Evolutionary conservation across 2,113 vertebrate genomes (phyloP).

Genomic region (Cynopterus brachyotis): DNA sequence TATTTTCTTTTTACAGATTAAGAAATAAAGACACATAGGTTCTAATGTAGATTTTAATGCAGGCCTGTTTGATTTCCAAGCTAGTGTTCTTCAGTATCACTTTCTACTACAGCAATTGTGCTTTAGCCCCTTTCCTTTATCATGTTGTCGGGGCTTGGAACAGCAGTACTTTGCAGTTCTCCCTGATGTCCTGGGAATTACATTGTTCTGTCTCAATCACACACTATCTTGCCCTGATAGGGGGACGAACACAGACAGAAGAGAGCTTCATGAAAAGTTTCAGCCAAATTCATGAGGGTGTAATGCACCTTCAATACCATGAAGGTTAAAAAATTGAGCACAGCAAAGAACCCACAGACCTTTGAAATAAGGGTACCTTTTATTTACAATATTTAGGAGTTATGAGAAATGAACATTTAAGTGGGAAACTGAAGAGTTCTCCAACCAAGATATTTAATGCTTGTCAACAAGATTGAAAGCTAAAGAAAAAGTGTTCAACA

Average conservation of each 20-base stretch:
- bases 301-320: background rate
- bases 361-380: conserved; percentile 8
- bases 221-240: background rate
- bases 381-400: background rate
- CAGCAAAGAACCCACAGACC: background rate
- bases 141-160: background rate
- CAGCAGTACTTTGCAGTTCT: background rate
- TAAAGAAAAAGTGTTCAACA: background rate
- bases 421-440: background rate
- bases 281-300: background rate
- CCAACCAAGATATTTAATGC: background rate
- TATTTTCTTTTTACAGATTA: background rate
- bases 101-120: background rate
- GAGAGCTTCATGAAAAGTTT: background rate
- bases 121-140: conserved; percentile 24
- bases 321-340: background rate
- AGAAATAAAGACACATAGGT: background rate
- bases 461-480: conserved; percentile 30
- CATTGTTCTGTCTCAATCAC: background rate
- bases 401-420: background rate
- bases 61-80: background rate
- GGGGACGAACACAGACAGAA: background rate
- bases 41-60: background rate
- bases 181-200: background rate
- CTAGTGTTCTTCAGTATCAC: background rate